Evolutionary conservation across 1,140 invertebrate species (phyloP).

Genomic region (Andrena cerasifolii): DNA sequence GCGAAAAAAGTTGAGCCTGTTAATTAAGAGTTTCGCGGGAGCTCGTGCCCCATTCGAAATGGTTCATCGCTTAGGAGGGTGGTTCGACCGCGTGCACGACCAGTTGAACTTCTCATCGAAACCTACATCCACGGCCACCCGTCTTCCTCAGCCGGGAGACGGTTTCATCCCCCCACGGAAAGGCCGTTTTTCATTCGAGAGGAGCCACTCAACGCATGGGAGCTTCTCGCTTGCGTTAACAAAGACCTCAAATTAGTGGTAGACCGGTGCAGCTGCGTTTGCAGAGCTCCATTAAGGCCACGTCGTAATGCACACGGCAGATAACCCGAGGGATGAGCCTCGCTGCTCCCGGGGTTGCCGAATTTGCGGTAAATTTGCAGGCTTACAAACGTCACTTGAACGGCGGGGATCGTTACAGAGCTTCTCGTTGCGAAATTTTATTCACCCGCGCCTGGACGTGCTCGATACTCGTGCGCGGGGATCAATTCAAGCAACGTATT

Average conservation of each 20-base stretch:
- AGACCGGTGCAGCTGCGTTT: slow-evolving; percentile 42
- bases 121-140: neutral
- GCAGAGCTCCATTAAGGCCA: slow-evolving; percentile 54
- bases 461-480: neutral
- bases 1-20: neutral
- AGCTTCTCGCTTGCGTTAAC: slow-evolving; percentile 62
- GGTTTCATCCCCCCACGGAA: slow-evolving; percentile 20
- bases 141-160: neutral
- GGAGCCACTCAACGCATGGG: slow-evolving; percentile 32
- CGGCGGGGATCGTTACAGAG: neutral
- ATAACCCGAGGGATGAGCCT: slow-evolving; percentile 9
- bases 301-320: slow-evolving; percentile 25
- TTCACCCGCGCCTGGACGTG: neutral
- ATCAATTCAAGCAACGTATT: too few relatives aligned
- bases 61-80: slow-evolving; percentile 5
- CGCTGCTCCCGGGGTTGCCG: neutral
- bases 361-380: slow-evolving; percentile 11
- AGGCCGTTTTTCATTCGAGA: slow-evolving; percentile 45
- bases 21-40: slow-evolving; percentile 35
- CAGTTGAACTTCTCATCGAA: neutral
- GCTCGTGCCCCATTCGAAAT: slow-evolving; percentile 1
- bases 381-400: neutral
- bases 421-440: neutral
- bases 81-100: neutral
- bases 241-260: slow-evolving; percentile 69